Conservation (phyloP, 1,140 invertebrate genomes). For the Hypsibius dujardini region DNA sequence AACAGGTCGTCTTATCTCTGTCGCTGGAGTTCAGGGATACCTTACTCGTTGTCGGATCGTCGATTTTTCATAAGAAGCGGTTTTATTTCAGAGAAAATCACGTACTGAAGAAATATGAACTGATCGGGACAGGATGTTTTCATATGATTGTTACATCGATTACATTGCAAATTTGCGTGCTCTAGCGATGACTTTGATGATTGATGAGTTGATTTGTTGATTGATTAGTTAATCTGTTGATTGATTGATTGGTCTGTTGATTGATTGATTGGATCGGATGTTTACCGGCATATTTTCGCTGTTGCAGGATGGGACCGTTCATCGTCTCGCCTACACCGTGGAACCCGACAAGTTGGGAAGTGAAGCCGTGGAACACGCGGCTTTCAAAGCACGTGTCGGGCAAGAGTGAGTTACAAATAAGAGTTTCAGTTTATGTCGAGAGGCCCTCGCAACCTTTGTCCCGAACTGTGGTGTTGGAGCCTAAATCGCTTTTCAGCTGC, state of each 20-base stretch:
- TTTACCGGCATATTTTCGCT: too few species aligned
- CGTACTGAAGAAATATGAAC: too few species aligned
- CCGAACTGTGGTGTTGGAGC: background rate
- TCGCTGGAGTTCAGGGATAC: too few species aligned
- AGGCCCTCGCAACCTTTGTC: background rate
- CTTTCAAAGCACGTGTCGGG: background rate
- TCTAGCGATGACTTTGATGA: background rate
- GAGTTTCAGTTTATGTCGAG: background rate
- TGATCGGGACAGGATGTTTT: background rate
- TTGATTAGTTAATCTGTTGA: background rate
- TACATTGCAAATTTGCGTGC: background rate
- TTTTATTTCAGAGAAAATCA: too few species aligned
- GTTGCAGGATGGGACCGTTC: slow-evolving; percentile 1
- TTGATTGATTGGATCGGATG: too few species aligned
- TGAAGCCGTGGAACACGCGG: background rate
- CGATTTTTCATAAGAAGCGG: too few species aligned
- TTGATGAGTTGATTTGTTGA: background rate
- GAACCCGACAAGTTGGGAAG: background rate
- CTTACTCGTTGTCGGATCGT: too few species aligned
- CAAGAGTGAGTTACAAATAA: background rate
- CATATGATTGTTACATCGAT: background rate
- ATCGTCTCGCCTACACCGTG: background rate
- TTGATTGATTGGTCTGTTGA: background rate
- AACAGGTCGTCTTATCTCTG: background rate
- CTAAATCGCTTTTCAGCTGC: background rate